These are phyloP conservation scores for Strongylocentrotus purpuratus DNA, from an alignment of 35 echinoderm and acorn worm species.

Conservation along the genomic window DNA sequence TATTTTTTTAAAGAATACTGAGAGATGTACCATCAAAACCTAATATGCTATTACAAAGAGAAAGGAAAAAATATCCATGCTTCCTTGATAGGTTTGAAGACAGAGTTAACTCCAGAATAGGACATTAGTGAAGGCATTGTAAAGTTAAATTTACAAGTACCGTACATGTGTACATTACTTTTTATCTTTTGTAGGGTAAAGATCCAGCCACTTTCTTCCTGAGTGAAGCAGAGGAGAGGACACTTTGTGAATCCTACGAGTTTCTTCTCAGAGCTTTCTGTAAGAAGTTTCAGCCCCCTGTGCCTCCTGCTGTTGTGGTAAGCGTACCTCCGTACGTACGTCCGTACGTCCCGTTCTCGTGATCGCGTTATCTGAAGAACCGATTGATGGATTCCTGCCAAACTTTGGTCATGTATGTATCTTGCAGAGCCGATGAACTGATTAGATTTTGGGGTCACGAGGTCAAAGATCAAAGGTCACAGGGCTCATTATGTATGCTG, in stretches of 20 bases:
- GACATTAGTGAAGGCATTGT: neutral
- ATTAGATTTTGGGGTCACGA: too few species aligned
- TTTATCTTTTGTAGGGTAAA: conserved; percentile 64
- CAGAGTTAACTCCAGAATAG: neutral
- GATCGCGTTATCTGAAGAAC: too few species aligned
- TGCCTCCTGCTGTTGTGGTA: conserved; percentile 93
- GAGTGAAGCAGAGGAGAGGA: conserved; percentile 74
- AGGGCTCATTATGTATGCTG: too few species aligned
- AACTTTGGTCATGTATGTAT: too few species aligned
- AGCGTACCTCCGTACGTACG: too few species aligned
- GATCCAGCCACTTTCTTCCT: conserved; percentile 75
- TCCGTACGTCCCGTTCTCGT: too few species aligned
- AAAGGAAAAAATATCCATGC: neutral
- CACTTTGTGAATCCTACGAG: conserved; percentile 87
- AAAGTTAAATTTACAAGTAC: neutral
- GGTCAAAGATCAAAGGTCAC: too few species aligned
- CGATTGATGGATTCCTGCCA: too few species aligned
- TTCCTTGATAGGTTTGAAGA: neutral
- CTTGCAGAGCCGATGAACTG: too few species aligned
- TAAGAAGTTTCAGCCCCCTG: conserved; percentile 89
- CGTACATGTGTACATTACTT: neutral
- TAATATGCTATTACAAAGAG: neutral
- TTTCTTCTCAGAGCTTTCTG: conserved; percentile 93
- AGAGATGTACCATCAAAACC: neutral
- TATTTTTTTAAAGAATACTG: neutral